A percentile compares a stretch with the other conserved stretches of the same genome.
Evolutionary conservation across 1,140 invertebrate genomes (phyloP).

Genomic region (Tenebrio molitor): DNA sequence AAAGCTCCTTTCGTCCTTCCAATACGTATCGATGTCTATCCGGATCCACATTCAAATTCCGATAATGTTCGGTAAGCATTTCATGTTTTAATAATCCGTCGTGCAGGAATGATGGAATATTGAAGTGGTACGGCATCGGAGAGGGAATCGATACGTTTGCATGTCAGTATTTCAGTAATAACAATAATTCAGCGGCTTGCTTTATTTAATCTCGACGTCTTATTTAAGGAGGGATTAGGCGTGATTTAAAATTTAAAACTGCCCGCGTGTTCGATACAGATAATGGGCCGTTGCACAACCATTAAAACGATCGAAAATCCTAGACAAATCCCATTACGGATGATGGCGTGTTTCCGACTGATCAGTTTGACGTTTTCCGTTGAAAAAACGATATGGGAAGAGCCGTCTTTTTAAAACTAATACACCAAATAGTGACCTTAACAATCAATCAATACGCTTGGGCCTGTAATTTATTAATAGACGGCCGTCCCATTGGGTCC

Average conservation of each 20-base stretch:
- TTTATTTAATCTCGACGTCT: conserved; percentile 43
- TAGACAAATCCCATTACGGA: conserved; percentile 37
- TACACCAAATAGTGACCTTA: conserved; percentile 7
- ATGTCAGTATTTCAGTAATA: conserved; percentile 32
- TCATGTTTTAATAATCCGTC: conserved; percentile 29
- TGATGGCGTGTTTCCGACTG: conserved; percentile 14
- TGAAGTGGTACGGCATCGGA: conserved; percentile 22
- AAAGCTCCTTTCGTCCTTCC: no score
- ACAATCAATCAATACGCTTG: conserved; percentile 14
- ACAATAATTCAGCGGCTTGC: conserved; percentile 20
- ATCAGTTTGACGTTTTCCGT: conserved; percentile 2
- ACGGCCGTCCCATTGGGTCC: background rate
- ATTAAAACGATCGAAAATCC: conserved; percentile 5
- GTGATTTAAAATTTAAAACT: conserved; percentile 37
- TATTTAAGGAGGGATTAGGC: conserved; percentile 32
- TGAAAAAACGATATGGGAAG: background rate
- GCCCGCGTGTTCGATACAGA: conserved; percentile 7
- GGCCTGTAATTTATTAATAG: conserved; percentile 8
- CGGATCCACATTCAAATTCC: conserved; percentile 1
- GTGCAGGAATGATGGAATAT: conserved; percentile 29
- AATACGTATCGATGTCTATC: no score
- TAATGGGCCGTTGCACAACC: conserved; percentile 33
- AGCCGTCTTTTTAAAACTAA: background rate
- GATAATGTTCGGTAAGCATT: conserved; percentile 22
- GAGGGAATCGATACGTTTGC: conserved; percentile 25